These are phyloP conservation scores for Drosophila gaucha DNA, from an alignment of 2,888 invertebrate species.

Conservation along the genomic window DNA sequence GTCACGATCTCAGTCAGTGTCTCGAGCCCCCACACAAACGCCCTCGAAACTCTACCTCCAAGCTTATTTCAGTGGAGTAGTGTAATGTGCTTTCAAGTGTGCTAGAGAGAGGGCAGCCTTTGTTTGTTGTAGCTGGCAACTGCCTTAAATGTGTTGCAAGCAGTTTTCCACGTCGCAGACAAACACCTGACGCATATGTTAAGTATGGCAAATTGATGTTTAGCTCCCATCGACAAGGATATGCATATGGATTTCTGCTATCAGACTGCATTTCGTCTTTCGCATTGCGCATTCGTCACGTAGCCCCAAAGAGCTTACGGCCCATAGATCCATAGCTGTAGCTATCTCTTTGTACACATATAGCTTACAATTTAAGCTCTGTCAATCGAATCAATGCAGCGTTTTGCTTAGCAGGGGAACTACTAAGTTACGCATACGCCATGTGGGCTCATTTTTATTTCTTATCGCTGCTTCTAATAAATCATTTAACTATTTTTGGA, in stretches of 20 bases:
- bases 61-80: constrained; percentile 25
- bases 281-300: constrained; percentile 31
- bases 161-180: constrained; percentile 28
- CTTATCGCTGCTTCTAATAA: constrained; percentile 1
- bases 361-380: not conserved
- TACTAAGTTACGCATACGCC: constrained; percentile 14
- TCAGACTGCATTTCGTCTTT: constrained; percentile 20
- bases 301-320: not conserved
- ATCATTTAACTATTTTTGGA: constrained; percentile 13
- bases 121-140: constrained; percentile 39
- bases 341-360: not conserved
- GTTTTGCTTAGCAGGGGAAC: not conserved
- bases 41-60: not conserved
- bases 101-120: constrained; percentile 36
- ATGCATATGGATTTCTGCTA: constrained; percentile 12
- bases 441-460: not conserved
- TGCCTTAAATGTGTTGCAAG: constrained; percentile 59
- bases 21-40: not conserved
- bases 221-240: constrained; percentile 4
- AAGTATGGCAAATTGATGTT: constrained; percentile 63
- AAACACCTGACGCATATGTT: constrained; percentile 64
- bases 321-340: no score
- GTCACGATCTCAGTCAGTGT: constrained; percentile 45
- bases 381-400: no score
- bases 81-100: constrained; percentile 73